Conservation (phyloP, 2,113 vertebrate species). For the Parotia lawesii region DNA sequence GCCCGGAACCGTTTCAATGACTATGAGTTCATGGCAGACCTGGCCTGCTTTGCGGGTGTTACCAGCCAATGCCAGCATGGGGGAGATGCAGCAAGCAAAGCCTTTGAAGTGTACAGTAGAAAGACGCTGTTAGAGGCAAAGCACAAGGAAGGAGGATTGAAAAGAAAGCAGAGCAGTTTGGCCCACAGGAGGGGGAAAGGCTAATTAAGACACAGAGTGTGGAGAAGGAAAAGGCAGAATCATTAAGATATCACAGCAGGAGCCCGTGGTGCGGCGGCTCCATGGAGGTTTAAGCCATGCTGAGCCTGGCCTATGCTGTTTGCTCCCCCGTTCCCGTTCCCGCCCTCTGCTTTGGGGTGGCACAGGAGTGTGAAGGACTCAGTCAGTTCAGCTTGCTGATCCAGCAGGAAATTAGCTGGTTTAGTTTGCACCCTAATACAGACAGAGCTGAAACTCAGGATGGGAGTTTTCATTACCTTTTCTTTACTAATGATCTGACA, state of each 20-base stretch:
- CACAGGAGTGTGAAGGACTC: not conserved
- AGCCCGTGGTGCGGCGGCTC: not conserved
- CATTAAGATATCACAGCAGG: constrained; percentile 54
- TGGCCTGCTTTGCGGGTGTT: not conserved
- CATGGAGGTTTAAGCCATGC: not conserved
- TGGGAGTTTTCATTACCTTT: not conserved
- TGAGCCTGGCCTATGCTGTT: not conserved
- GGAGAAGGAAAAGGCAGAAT: constrained; percentile 25
- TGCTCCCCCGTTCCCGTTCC: not conserved
- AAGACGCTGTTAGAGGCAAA: constrained; percentile 42
- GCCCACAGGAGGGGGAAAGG: constrained; percentile 52
- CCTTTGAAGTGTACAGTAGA: constrained; percentile 58
- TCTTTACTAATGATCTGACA: not conserved
- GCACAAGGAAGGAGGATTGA: not conserved
- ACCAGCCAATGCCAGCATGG: not conserved
- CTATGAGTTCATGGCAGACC: not conserved
- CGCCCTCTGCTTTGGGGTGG: not conserved
- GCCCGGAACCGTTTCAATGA: not conserved
- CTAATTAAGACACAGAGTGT: constrained; percentile 38
- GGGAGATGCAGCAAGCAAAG: not conserved
- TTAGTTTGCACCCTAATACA: not conserved
- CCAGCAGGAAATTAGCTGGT: not conserved
- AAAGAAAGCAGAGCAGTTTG: constrained; percentile 51
- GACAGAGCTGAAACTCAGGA: not conserved
- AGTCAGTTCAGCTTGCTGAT: not conserved